Evolutionary conservation across 2,797 vertebrate species (phyloP).

Genomic region (Gobio occitaniae): DNA sequence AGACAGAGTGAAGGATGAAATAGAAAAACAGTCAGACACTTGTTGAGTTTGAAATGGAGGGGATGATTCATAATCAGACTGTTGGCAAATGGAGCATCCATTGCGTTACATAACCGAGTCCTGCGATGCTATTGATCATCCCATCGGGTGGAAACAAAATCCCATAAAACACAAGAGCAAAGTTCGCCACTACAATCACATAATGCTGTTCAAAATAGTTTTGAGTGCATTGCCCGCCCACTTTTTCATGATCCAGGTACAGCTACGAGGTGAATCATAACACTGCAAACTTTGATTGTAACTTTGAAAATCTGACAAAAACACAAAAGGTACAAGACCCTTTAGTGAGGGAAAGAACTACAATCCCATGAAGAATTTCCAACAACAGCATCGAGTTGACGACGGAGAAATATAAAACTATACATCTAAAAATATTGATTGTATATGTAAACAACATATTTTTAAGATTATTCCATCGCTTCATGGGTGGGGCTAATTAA

Average conservation of each 20-base stretch:
- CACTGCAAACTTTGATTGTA: no score
- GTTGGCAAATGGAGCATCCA: constrained; percentile 70
- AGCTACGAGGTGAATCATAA: not conserved
- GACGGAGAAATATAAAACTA: no score
- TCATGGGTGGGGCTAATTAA: not conserved
- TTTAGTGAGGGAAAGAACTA: not conserved
- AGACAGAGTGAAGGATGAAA: not conserved
- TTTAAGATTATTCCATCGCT: not conserved
- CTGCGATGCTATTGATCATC: constrained; percentile 30
- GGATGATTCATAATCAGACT: constrained; percentile 66
- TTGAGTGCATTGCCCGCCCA: not conserved
- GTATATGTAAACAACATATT: no score
- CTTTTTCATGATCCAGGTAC: not conserved
- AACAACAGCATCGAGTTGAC: no score
- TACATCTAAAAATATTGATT: no score
- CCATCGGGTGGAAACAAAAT: constrained; percentile 16
- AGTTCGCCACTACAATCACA: not conserved
- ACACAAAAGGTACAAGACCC: not conserved
- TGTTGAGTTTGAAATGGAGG: constrained; percentile 49
- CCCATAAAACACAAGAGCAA: not conserved
- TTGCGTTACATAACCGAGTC: constrained; percentile 65
- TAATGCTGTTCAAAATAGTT: not conserved
- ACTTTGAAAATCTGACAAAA: not conserved
- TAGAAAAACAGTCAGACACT: not conserved
- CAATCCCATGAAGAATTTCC: no score